These are phyloP conservation scores for Tolmerus cingulatus DNA, from an alignment of 2,888 invertebrate genomes.

Conservation along the genomic window DNA sequence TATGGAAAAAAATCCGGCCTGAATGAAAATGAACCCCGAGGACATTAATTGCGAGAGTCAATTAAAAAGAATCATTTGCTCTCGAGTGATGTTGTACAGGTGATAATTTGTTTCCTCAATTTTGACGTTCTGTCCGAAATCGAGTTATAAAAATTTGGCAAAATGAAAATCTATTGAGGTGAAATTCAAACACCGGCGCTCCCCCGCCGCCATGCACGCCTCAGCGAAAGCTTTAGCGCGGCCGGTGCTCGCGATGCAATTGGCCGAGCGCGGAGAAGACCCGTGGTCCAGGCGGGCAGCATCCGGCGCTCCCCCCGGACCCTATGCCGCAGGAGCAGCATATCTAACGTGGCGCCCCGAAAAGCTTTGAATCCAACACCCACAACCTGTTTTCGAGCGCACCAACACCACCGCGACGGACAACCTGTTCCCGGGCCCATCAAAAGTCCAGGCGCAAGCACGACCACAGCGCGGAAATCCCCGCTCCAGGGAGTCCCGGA, in stretches of 20 bases:
- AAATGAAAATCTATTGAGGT: background rate
- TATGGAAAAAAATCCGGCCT: background rate
- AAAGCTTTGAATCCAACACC: slow-evolving; percentile 54
- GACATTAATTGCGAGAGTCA: background rate
- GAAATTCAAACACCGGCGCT: background rate
- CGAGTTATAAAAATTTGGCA: background rate
- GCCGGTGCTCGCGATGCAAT: background rate
- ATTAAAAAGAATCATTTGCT: background rate
- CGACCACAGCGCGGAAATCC: background rate
- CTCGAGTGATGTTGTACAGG: background rate
- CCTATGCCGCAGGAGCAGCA: slow-evolving; percentile 33
- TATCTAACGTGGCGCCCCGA: slow-evolving; percentile 42
- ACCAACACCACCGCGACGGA: background rate
- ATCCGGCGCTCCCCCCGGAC: background rate
- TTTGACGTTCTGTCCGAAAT: background rate
- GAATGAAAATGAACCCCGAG: background rate
- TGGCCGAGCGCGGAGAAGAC: background rate
- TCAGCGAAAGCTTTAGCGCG: background rate
- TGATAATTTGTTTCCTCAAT: background rate
- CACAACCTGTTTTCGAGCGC: slow-evolving; percentile 53
- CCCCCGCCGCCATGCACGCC: background rate
- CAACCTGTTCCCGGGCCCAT: slow-evolving; percentile 30
- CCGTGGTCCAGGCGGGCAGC: background rate
- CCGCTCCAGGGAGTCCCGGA: slow-evolving; percentile 4
- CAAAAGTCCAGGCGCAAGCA: background rate